Conservation (phyloP, 2,888 invertebrate genomes). For the Apantesis nais region DNA sequence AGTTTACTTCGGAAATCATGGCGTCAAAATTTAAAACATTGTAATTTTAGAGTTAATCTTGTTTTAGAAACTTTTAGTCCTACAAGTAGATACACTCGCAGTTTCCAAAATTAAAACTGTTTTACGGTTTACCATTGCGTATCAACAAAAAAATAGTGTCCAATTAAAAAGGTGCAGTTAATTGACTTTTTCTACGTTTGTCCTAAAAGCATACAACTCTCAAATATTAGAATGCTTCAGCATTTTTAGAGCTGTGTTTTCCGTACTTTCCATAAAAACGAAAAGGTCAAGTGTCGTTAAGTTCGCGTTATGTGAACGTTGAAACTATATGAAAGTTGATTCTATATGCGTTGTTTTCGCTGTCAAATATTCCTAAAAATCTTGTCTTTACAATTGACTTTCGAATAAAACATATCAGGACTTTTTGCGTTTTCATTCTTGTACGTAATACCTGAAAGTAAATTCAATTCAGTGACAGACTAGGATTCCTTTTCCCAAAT, state of each 20-base stretch:
- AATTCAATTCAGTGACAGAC: neutral
- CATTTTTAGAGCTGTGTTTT: neutral
- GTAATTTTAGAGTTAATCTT: too few relatives aligned
- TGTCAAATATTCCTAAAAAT: neutral
- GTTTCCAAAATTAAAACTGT: neutral
- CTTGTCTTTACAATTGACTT: neutral
- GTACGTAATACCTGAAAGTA: neutral
- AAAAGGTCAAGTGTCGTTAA: slow-evolving; percentile 1
- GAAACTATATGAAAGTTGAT: neutral
- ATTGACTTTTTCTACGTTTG: neutral
- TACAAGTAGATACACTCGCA: too few relatives aligned
- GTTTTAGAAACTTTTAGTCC: too few relatives aligned
- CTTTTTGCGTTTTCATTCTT: neutral
- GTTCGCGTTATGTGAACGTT: neutral
- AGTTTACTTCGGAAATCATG: too few relatives aligned
- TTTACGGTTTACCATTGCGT: neutral
- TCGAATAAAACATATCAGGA: neutral
- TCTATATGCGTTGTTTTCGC: neutral
- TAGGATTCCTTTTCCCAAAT: neutral
- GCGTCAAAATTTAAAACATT: too few relatives aligned
- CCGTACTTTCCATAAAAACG: neutral
- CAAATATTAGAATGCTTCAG: neutral
- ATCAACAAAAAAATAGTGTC: neutral
- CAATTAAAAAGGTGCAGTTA: neutral
- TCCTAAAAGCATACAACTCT: neutral